These are phyloP conservation scores for Erythrolamprus reginae DNA, from an alignment of 2,113 vertebrate species.

Conservation along the genomic window DNA sequence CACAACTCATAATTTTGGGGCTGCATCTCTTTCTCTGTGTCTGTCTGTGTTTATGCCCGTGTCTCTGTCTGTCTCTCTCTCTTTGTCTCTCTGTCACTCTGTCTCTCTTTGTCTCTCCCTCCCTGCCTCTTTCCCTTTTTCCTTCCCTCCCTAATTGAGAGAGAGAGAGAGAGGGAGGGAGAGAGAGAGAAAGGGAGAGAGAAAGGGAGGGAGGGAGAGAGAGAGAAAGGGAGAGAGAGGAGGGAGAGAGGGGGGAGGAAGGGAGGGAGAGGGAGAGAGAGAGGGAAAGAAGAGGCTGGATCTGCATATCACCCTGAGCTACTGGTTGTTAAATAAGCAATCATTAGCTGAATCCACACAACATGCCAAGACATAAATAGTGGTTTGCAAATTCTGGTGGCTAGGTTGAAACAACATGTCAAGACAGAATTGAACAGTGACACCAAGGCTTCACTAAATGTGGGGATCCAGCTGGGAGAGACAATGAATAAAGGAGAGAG, in stretches of 20 bases:
- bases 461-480: neutral
- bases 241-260: too few species aligned
- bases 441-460: neutral
- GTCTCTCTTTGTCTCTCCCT: too few species aligned
- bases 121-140: too few species aligned
- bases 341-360: neutral
- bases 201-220: too few species aligned
- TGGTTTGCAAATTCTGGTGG: neutral
- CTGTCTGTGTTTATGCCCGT: too few species aligned
- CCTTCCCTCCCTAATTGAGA: too few species aligned
- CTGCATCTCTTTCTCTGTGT: neutral
- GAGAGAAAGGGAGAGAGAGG: too few species aligned
- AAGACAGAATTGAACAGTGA: neutral
- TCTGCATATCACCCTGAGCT: neutral
- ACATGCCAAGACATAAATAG: neutral
- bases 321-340: neutral
- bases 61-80: neutral
- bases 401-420: neutral
- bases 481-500: neutral
- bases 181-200: too few species aligned
- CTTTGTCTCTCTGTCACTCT: fast-evolving
- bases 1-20: neutral
- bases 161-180: neutral
- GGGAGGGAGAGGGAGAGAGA: too few species aligned
- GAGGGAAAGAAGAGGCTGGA: neutral